These are phyloP conservation scores for Melanophora roralis DNA, from an alignment of 2,888 invertebrate species.

Conservation along the genomic window DNA sequence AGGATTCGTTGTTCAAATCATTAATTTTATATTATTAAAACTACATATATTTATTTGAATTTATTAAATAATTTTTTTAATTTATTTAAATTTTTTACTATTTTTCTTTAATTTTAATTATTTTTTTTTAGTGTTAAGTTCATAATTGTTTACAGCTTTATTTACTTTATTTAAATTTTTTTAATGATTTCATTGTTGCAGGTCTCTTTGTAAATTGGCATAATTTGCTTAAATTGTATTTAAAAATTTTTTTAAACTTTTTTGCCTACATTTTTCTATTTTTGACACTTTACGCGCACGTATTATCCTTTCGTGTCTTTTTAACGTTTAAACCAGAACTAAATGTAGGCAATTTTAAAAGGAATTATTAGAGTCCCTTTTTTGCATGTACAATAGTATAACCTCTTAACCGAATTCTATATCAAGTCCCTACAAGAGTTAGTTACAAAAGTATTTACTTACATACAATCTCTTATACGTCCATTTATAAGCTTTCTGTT, in stretches of 20 bases:
- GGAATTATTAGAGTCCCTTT: constrained; percentile 57
- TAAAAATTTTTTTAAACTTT: constrained; percentile 11
- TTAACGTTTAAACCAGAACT: constrained; percentile 76
- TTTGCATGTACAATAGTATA: constrained; percentile 41
- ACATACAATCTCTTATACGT: not conserved
- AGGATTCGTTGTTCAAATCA: not conserved
- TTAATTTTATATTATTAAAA: not conserved
- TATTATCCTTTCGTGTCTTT: constrained; percentile 75
- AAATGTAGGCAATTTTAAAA: constrained; percentile 63
- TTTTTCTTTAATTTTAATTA: not conserved
- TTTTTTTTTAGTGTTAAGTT: too few species aligned
- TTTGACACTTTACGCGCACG: constrained; percentile 70
- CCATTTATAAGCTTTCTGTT: not conserved
- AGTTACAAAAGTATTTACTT: constrained; percentile 3
- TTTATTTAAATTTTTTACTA: not conserved
- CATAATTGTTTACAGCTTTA: too few species aligned
- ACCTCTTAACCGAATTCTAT: constrained; percentile 59
- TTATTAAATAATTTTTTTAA: too few species aligned
- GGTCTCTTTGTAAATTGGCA: constrained; percentile 8
- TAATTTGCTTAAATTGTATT: constrained; percentile 4
- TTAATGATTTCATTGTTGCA: constrained; percentile 2
- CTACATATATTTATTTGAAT: not conserved
- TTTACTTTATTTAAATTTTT: too few species aligned
- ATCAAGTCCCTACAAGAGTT: constrained; percentile 35
- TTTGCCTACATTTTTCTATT: constrained; percentile 32